Evolutionary conservation across 2,797 vertebrate species (phyloP), one percentile per base, ranked within the genome.

Genomic region (Chaetodon trifasciatus): DNA sequence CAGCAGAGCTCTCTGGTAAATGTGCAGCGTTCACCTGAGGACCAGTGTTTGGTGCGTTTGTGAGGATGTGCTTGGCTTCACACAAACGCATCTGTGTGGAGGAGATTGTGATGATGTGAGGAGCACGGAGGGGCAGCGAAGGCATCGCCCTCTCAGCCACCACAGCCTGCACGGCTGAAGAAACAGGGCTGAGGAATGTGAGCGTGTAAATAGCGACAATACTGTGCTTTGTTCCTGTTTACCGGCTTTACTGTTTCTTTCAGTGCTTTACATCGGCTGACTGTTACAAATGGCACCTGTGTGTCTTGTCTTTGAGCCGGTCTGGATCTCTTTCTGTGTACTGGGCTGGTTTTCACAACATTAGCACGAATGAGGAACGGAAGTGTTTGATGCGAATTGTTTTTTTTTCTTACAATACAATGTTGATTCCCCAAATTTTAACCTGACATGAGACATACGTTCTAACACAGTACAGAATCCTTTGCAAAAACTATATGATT

Each of bases 161-260:
- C 17, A 3, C 42, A 40, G 35, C 32, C 44, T 5, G 52, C 50
- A 65, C 23, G 69, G 70, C 39, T 74, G 78, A 72, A 81, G 39
- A 13, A 58, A 80, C 37, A 40, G 40, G 61, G 52, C 24, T 47
- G 56, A 78, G 75, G 70, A 83, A 83, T 76, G 67, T 21, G 60
- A 81, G 78, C 68, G 55, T 85, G 88, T 88, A 67, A 88, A 89
- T 81, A 76, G 60, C 72, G 15, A 83, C 86, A 88, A 83, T 71
- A 72, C 75, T n/a, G 32, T 53, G 70, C 80, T 88, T 87, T 91
- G 82, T 91, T 85, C 78, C 53, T 56, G 49, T 70, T 37, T 16
- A 28, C 40, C 32, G 66, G 17, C 56, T 32, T 32, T 32, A n/a
- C 60, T 16, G 60, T 78, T 80, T 47, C 21, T 79, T 50, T 84